Base-by-base conservation (phyloP, 2,888 invertebrate genomes). In the Latheticus oryzae region DNA sequence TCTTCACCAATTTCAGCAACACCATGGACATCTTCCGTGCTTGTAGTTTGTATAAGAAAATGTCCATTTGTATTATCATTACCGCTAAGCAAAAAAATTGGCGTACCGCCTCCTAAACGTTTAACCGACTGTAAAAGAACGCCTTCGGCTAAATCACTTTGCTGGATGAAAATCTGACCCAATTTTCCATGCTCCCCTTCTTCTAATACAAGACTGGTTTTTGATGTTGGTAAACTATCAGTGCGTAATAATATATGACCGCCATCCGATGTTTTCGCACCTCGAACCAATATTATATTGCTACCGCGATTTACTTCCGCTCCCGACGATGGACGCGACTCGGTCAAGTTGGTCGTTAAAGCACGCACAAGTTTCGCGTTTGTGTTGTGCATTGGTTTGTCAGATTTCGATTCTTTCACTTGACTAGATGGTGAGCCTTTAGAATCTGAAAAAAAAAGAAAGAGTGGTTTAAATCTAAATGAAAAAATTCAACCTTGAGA, bases 41-140 rank as follows among this genome's bases (percentile, higher is more conserved):
- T 61, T 15, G 73, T 65, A 26, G 77, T 72, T 57, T 78, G 78
- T 47, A 78, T 77, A 26, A 74, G 64, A 61, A 74, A 72, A 60
- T 73, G 73, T 37, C 76, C 75, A 57, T 73, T 71, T 51, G 67
- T 73, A 63, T 71, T 72, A 60, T 76, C 77, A 57, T 72, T 73
- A 21, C 75, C 73, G 64, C 75, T 73, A 51, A 78, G 66, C 48
- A 79, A 64, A 21, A 78, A 71, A 50, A 79, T 78, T 38, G 78
- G 78, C 26, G 76, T 73, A 19, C 74, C 75, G 54, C 65, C 72
- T 48, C 68, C 74, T 53, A 77, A 66, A 48, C 78, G 67, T 65
- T 78, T 78, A 24, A 78, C 75, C 54, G 77, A 76, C 55, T 79
- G 79, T 52, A 79, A 67, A 26, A 78, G 65, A 3, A 78, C 74